Evolutionary conservation across 2,113 vertebrate genomes (phyloP), one percentile per base, ranked within the genome.

Genomic region (Ginglymostoma cirratum): DNA sequence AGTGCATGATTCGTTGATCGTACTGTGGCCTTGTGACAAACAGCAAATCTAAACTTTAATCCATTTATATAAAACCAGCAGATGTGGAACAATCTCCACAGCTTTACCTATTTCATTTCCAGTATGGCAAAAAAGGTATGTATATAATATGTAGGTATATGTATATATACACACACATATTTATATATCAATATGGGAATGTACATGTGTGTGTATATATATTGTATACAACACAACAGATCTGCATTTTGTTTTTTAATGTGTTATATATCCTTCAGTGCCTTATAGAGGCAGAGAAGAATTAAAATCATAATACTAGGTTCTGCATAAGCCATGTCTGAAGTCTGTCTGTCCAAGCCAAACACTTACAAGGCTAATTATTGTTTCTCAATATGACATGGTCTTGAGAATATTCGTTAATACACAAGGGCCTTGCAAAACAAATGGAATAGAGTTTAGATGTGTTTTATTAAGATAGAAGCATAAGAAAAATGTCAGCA

Each of bases 201-300:
- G 55, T 61, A 61, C 55, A 12, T 61, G 55, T 61, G 55, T 55
- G 55, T 61, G 55, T 61, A 61, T 61, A 61, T 61, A 61, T 61
- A 61, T 12, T 61, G 17, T 30, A n/a, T 15, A 83, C 52, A 30
- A 14, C 52, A n/a, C 55, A 95, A 34, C 38, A 76, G 42, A 38
- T 72, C n/a, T 76, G 52, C 67, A 72, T 72, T 94, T 72, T 95
- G 94, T 95, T 72, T 95, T 30, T 95, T 30, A 72, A 72, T 96
- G 96, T 96, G 97, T 96, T 96, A 96, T 96, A 96, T 97, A 97
- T 96, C 96, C 96, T 97, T 97, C 96, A 96, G 97, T 96, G 97
- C 97, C 97, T 97, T 97, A 97, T 96, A 93, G 96, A 97, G 97
- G 96, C 96, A 96, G 95, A 97, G 96, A 70, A 76, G 89, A 78